Percentiles rank a stretch among this genome's conserved stretches.
Conservation (phyloP, 53 echinoderm and acorn worm species). For the Holothuria scabra region DNA sequence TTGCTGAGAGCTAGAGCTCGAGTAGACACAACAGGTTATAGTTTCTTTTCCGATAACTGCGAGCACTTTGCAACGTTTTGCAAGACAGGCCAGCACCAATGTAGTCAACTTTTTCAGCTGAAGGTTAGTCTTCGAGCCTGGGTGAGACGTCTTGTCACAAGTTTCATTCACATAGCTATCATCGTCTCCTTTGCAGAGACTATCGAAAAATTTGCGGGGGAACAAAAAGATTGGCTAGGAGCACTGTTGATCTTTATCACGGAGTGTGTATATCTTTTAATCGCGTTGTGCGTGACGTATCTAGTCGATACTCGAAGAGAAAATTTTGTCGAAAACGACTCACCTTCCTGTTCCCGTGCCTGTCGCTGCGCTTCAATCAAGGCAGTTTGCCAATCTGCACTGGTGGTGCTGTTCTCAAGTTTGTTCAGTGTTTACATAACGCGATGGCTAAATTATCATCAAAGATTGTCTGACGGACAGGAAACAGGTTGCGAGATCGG, state of each 20-base stretch:
- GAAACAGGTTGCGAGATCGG: not conserved
- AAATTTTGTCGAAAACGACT: not conserved
- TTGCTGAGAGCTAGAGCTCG: slow-evolving; percentile 60
- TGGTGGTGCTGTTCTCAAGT: not conserved
- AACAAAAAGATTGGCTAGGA: not conserved
- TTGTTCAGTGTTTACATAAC: not conserved
- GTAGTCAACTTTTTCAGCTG: slow-evolving; percentile 4
- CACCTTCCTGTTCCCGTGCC: not conserved
- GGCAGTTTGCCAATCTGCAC: not conserved
- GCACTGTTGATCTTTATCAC: not conserved
- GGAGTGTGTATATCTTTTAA: not conserved
- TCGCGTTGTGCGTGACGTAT: slow-evolving; percentile 7
- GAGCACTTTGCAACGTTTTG: slow-evolving; percentile 67
- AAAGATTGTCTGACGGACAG: not conserved
- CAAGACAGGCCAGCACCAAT: slow-evolving; percentile 37
- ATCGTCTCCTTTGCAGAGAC: slow-evolving; percentile 7
- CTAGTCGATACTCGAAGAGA: slow-evolving; percentile 1
- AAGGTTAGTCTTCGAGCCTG: not conserved
- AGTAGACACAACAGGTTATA: slow-evolving; percentile 50
- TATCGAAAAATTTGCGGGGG: not conserved
- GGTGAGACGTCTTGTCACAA: not conserved
- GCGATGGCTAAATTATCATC: too few relatives aligned
- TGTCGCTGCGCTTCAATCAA: not conserved
- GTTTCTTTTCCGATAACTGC: slow-evolving; percentile 61
- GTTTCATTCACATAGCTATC: slow-evolving; percentile 4